Percentiles rank a stretch among this genome's conserved stretches.
Conservation (phyloP, 2,113 vertebrate species). For the Sisor rabdophorus region DNA sequence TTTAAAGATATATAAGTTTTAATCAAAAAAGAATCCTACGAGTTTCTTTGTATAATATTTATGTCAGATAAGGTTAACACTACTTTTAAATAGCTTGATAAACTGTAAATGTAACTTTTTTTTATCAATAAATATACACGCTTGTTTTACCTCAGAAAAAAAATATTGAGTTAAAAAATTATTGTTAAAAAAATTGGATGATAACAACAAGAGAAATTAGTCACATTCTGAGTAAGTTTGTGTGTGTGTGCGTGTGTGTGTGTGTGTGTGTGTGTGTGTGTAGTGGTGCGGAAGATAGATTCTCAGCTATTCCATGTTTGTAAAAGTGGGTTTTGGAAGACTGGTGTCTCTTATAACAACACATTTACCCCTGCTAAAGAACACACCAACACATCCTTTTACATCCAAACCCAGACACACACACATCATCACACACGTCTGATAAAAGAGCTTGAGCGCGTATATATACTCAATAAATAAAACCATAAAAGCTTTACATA, state of each 20-base stretch:
- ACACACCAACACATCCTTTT: background rate
- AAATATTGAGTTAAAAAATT: too few species aligned
- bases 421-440: background rate
- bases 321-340: slow-evolving; percentile 33
- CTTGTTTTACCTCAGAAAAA: too few species aligned
- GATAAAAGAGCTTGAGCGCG: background rate
- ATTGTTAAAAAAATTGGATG: too few species aligned
- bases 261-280: slow-evolving; percentile 12
- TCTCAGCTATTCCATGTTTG: slow-evolving; percentile 53
- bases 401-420: background rate
- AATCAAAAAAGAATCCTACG: too few species aligned
- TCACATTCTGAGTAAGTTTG: too few species aligned
- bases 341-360: slow-evolving; percentile 43
- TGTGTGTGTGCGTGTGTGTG: background rate
- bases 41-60: too few species aligned
- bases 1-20: background rate
- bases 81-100: too few species aligned
- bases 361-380: slow-evolving; percentile 37
- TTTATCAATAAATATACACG: too few species aligned
- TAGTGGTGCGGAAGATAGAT: slow-evolving; percentile 51
- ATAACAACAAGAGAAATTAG: too few species aligned
- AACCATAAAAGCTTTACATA: background rate
- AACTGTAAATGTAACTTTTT: too few species aligned
- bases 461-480: background rate
- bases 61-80: too few species aligned